phyloP scores from a whole-genome alignment of 2,113 vertebrate genomes.

The Vireo altiloquus region DNA sequence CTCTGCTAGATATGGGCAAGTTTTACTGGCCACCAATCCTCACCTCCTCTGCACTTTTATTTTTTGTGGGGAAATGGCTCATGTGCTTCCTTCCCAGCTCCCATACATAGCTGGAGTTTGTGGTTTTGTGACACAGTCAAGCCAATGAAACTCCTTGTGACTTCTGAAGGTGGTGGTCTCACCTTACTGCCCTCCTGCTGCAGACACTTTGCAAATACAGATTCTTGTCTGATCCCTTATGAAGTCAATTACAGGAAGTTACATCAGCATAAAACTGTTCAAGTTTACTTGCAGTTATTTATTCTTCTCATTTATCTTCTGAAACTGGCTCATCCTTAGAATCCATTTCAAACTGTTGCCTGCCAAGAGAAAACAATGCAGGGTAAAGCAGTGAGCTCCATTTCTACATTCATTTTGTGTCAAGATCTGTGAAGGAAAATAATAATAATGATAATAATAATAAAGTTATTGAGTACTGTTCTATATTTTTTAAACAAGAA shows the following conservation, averaged over 20 bases:
- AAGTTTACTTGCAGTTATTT: background rate
- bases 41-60: background rate
- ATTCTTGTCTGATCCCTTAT: background rate
- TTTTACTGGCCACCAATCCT: background rate
- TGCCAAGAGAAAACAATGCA: background rate
- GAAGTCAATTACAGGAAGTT: background rate
- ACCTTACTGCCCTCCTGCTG: background rate
- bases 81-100: background rate
- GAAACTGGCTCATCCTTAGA: background rate
- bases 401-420: background rate
- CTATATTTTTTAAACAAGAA: background rate
- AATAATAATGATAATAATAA: background rate
- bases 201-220: background rate
- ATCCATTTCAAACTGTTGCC: background rate
- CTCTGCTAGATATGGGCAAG: background rate
- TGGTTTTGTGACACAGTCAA: background rate
- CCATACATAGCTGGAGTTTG: rapidly evolving
- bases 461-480: background rate
- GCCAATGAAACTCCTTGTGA: background rate
- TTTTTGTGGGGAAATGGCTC: background rate
- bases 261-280: background rate
- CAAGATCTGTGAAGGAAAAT: background rate
- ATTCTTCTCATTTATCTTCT: background rate
- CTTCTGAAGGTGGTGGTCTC: background rate
- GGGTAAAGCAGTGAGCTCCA: background rate